Evolutionary conservation across 2,797 vertebrate genomes (phyloP).

Genomic region (Eulemur albifrons): DNA sequence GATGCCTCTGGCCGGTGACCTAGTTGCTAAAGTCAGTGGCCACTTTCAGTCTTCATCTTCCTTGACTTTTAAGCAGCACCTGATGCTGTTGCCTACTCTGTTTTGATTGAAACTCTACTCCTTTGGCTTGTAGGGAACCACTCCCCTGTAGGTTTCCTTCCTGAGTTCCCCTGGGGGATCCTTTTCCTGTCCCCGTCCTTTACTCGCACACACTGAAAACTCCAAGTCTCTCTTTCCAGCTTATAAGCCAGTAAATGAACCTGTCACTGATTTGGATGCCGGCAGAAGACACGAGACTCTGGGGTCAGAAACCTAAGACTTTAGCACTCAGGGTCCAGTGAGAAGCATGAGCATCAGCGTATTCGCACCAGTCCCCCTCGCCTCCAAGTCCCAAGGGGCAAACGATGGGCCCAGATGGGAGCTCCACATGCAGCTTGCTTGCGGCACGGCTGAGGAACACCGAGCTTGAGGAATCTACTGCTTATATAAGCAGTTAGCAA

Average conservation of each 20-base stretch:
- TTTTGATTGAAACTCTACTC: conserved; percentile 2
- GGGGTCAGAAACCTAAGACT: background rate
- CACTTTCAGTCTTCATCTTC: conserved; percentile 1
- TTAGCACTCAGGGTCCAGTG: background rate
- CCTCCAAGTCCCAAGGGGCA: background rate
- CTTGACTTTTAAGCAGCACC: background rate
- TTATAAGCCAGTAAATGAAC: background rate
- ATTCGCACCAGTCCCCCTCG: background rate
- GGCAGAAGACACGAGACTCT: background rate
- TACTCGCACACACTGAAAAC: background rate
- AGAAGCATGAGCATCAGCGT: background rate
- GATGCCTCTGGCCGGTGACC: conserved; percentile 51
- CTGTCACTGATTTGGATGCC: background rate
- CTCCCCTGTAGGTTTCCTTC: background rate
- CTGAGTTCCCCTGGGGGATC: background rate
- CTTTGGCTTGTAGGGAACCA: background rate
- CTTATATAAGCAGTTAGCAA: background rate
- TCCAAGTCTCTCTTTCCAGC: background rate
- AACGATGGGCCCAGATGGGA: background rate
- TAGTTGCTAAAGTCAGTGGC: conserved; percentile 48
- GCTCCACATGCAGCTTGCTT: background rate
- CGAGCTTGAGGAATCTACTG: background rate
- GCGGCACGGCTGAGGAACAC: background rate
- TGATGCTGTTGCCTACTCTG: background rate
- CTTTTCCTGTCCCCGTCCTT: background rate